Base-by-base conservation (phyloP, 2,113 vertebrate species). In the Egretta garzetta region DNA sequence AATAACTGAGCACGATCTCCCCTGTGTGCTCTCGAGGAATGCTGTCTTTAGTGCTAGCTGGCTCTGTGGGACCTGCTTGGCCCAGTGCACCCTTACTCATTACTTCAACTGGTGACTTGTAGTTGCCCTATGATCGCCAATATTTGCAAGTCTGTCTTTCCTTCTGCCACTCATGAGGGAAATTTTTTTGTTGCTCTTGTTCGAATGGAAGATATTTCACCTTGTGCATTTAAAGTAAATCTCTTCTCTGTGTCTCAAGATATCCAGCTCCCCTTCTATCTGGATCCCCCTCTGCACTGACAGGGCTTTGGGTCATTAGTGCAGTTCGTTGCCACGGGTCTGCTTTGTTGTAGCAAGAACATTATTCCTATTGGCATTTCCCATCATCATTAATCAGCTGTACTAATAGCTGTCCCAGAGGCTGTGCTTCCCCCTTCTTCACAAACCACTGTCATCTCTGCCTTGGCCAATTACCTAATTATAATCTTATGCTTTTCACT, bases 271-370 rank as follows among this genome's bases (percentile, higher is more conserved):
- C 33, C 37, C 14, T 47, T 67, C 23, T 39, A 4, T 63, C 49
- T 2, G 4, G 13, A 14, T 64, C 32, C 9, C 8, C 7, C 11
- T 53, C 52, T 83, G 19, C 22, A 59, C 45, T 0, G 0, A 10
- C 28, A 60, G 30, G 30, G 27, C 41, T 56, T 62, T 41, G 39
- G 14, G 60, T 55, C 83, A 35, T 55, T 17, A 41, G 26, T 1
- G 1, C 13, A 15, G 8, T 75, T 81, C 24, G 5, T 35, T 74
- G 60, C 28, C 45, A 13, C 32, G 45, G 8, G 21, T 41, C 53
- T 55, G 28, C 39, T 55, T 53, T 60, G 21, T 39, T 45, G 13
- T 39, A 47, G 37, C 11, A 73, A 39, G 66, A 53, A 32, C 6
- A 2, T 74, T 68, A n/a, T 52, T 74, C 37, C 28, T 80, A 7